Base-by-base conservation (phyloP, 1,140 invertebrate species). In the Linepithema humile region DNA sequence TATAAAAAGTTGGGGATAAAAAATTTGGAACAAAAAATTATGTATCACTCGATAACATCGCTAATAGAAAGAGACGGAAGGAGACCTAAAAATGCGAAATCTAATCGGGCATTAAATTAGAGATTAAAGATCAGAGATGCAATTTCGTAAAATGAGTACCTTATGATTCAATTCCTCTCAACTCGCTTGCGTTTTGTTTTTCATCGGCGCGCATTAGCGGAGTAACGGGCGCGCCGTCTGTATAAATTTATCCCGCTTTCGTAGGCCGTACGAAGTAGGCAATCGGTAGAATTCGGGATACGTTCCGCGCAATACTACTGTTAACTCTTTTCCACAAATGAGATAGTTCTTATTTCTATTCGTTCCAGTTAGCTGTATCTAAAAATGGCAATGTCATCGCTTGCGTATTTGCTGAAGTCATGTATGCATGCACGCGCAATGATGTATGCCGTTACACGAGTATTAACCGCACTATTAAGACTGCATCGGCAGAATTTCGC, bases 401-500 rank as follows among this genome's bases (percentile, higher is more conserved):
- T 74, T 43, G 45, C 32, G 62, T 60, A 32, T 23, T 12, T 29
- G 75, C 75, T 78, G 43, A 67, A 67, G 60, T 67, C 74, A 67
- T 77, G n/a, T n/a, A 38, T 35, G 15, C 17, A 50, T 50, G 43
- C 50, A 29, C 67, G 45, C 17, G 62, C 75, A 29, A 69, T 69
- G 62, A 69, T 69, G 45, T 62, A 40, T 38, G 17, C 48, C 10
- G 38, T 38, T 29, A 73, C 50, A 10, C 57, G 73, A 55, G 35
- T 69, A 67, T 78, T 78, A 78, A 78, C 20, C 60, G 23, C 50
- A 43, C 20, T 48, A 70, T 80, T 57, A 32, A 78, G 64, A 80
- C 70, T 29, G 26, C 62, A 55, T 32, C 64, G 50, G 12, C 12
- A 70, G 48, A 57, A 69, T 57, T 78, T 80, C 26, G 20, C 43